These are phyloP conservation scores for Idaea dimidiata DNA, from an alignment of 2,888 invertebrate species.

Conservation along the genomic window DNA sequence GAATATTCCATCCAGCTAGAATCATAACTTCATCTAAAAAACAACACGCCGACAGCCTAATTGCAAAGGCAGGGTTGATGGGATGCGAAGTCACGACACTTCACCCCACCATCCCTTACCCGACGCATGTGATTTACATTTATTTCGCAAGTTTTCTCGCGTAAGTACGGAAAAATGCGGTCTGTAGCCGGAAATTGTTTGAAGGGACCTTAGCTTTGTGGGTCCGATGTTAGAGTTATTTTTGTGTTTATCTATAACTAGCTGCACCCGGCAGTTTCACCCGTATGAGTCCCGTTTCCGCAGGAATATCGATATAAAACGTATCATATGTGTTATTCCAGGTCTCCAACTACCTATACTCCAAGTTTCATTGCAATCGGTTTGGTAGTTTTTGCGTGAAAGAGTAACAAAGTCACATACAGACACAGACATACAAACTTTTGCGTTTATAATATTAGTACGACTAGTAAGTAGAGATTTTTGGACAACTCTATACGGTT, in stretches of 20 bases:
- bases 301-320: too few species aligned
- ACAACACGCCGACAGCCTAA: neutral
- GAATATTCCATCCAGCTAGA: neutral
- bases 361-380: too few species aligned
- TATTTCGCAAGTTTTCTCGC: neutral
- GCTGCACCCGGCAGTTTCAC: too few species aligned
- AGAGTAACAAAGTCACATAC: too few species aligned
- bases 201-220: neutral
- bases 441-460: too few species aligned
- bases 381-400: too few species aligned
- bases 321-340: too few species aligned
- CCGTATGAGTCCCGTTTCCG: too few species aligned
- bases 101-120: neutral
- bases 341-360: too few species aligned
- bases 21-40: neutral
- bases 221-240: neutral
- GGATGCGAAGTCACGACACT: neutral
- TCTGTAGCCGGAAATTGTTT: neutral
- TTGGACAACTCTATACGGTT: too few species aligned
- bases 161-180: neutral
- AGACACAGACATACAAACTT: too few species aligned
- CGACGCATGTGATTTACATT: neutral
- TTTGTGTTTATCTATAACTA: neutral
- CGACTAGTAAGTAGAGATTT: too few species aligned
- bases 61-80: neutral